Percentiles rank a stretch among this genome's conserved stretches.
These are phyloP conservation scores for Sycophila texana DNA, from an alignment of 2,888 invertebrate genomes.

Conservation along the genomic window DNA sequence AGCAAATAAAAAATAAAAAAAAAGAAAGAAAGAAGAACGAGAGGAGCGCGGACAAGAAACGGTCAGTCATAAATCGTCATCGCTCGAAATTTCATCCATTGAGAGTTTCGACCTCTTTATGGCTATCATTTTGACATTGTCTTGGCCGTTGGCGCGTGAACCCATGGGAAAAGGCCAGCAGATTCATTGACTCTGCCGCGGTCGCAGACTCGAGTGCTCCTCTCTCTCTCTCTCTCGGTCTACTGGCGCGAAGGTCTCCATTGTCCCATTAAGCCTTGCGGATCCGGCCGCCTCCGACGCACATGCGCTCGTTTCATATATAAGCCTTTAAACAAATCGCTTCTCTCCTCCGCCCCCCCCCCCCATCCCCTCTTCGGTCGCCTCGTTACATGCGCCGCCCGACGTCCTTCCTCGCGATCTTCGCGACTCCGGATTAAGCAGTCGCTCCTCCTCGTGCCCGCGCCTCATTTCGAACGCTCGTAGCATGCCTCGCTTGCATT, in stretches of 20 bases:
- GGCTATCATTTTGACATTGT: slow-evolving; percentile 47
- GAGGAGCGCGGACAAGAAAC: too few species aligned
- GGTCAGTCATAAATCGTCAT: not conserved
- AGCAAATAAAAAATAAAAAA: too few species aligned
- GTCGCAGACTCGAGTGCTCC: too few species aligned
- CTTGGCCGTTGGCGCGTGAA: slow-evolving; percentile 8
- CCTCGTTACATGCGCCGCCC: not conserved
- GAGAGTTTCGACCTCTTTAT: slow-evolving; percentile 34
- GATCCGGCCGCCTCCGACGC: slow-evolving; percentile 9
- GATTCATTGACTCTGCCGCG: slow-evolving; percentile 68
- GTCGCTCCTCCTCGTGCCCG: slow-evolving; percentile 7
- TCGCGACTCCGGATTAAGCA: slow-evolving; percentile 20
- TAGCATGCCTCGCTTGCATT: not conserved
- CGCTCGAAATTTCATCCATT: slow-evolving; percentile 7
- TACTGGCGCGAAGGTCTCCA: slow-evolving; percentile 62
- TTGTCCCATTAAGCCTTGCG: slow-evolving; percentile 62
- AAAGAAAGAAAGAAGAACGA: too few species aligned
- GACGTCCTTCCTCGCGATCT: slow-evolving; percentile 11
- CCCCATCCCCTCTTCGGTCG: not conserved
- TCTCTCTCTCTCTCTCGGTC: not conserved
- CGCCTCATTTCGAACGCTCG: not conserved
- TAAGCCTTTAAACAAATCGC: slow-evolving; percentile 65
- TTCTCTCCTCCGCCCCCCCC: slow-evolving; percentile 55
- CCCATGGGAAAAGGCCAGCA: slow-evolving; percentile 70
- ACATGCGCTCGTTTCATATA: slow-evolving; percentile 59